Evolutionary conservation across 1,140 invertebrate genomes (phyloP).

Genomic region (Drosophila elegans): DNA sequence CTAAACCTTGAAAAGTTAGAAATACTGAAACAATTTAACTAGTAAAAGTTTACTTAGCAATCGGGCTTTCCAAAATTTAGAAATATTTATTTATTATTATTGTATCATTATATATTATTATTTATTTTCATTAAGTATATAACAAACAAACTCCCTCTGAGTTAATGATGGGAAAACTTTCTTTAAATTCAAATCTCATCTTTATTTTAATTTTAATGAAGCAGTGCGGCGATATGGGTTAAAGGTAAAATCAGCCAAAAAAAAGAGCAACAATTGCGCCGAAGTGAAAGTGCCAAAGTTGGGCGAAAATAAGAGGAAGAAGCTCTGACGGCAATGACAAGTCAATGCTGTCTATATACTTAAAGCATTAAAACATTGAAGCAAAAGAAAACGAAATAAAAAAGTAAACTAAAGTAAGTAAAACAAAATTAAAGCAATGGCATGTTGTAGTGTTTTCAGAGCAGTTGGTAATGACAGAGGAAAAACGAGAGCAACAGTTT

Average conservation of each 20-base stretch:
- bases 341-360: conserved; percentile 63
- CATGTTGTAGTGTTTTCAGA: conserved; percentile 46
- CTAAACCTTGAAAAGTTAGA: too few species aligned
- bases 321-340: conserved; percentile 73
- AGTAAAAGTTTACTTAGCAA: too few species aligned
- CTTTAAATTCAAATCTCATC: neutral
- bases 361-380: conserved; percentile 69
- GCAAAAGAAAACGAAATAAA: conserved; percentile 23
- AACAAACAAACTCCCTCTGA: too few species aligned
- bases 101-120: too few species aligned
- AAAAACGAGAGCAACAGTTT: conserved; percentile 32
- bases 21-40: too few species aligned
- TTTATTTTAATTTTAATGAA: neutral
- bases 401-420: conserved; percentile 13
- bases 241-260: conserved; percentile 40
- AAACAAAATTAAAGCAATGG: conserved; percentile 18
- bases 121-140: too few species aligned
- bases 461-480: conserved; percentile 37
- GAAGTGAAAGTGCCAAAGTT: conserved; percentile 73
- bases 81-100: too few species aligned
- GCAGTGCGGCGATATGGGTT: conserved; percentile 2
- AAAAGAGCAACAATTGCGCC: conserved; percentile 8
- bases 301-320: conserved; percentile 53
- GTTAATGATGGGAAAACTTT: neutral
- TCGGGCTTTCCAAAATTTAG: too few species aligned